These are phyloP conservation scores for Drosophila affinis DNA, from an alignment of 2,888 invertebrate species.

Conservation along the genomic window DNA sequence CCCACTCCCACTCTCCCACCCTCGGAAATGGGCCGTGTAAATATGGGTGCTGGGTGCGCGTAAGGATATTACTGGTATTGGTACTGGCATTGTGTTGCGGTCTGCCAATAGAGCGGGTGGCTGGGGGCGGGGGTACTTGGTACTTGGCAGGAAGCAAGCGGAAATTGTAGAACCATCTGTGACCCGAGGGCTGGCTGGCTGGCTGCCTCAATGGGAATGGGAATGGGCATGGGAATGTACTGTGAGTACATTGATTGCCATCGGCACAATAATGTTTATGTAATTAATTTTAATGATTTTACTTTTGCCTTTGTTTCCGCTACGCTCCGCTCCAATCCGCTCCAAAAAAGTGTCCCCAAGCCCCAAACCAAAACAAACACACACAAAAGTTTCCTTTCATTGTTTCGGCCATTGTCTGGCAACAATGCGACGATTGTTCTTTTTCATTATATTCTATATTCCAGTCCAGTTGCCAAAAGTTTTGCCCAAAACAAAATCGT, in stretches of 20 bases:
- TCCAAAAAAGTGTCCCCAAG: constrained; percentile 17
- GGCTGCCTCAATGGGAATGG: constrained; percentile 37
- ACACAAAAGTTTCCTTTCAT: constrained; percentile 55
- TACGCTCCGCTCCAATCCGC: constrained; percentile 1
- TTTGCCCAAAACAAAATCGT: constrained; percentile 47
- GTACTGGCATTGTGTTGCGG: constrained; percentile 46
- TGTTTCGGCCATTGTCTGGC: constrained; percentile 41
- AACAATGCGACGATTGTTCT: background rate
- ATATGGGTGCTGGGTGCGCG: constrained; percentile 9
- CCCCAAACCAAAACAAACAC: background rate
- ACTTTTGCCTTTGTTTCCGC: constrained; percentile 45
- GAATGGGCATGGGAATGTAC: constrained; percentile 4
- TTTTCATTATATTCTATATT: constrained; percentile 35
- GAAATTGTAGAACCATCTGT: constrained; percentile 32
- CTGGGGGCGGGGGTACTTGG: background rate
- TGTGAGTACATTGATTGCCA: constrained; percentile 64
- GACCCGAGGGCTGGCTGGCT: constrained; percentile 18
- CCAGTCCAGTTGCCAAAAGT: constrained; percentile 25
- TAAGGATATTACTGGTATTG: constrained; percentile 39
- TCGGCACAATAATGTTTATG: constrained; percentile 71
- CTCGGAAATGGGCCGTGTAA: background rate
- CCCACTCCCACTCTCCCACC: too few relatives aligned
- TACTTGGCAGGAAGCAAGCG: constrained; percentile 18
- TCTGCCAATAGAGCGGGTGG: constrained; percentile 9
- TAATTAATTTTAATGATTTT: constrained; percentile 76